phyloP scores from a whole-genome alignment of 2,113 vertebrate genomes.

The Pterophyllum scalare region DNA sequence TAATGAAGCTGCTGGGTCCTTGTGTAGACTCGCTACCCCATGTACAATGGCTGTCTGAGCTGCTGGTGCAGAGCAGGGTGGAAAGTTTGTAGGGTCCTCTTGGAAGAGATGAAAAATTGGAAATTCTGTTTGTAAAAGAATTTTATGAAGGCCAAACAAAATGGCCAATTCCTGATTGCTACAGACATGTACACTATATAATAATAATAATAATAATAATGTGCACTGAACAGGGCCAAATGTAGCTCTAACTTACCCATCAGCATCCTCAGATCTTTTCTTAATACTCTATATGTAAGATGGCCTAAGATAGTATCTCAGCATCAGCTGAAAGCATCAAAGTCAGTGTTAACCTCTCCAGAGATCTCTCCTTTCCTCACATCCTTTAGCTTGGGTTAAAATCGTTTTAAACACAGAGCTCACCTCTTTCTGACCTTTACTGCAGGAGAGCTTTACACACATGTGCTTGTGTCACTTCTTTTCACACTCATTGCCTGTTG shows the following conservation, averaged over 20 bases:
- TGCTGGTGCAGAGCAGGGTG: slow-evolving; percentile 29
- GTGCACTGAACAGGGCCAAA: not conserved
- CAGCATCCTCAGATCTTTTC: not conserved
- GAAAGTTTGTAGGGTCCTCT: not conserved
- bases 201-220: not conserved
- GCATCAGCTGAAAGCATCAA: slow-evolving; percentile 34
- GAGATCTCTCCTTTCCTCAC: not conserved
- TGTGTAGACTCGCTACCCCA: slow-evolving; percentile 40
- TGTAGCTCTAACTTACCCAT: not conserved
- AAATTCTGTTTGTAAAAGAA: not conserved
- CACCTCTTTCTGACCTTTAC: slow-evolving; percentile 39
- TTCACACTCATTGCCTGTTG: slow-evolving; percentile 27
- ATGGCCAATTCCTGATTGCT: not conserved
- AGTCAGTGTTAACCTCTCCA: not conserved
- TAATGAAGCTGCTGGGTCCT: slow-evolving; percentile 72
- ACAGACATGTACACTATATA: not conserved
- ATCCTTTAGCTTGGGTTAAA: slow-evolving; percentile 16
- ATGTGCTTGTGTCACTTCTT: slow-evolving; percentile 20
- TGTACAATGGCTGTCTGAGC: slow-evolving; percentile 44
- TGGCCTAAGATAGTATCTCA: slow-evolving; percentile 17
- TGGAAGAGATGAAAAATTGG: not conserved
- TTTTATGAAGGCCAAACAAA: not conserved
- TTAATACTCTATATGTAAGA: not conserved
- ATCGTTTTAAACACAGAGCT: slow-evolving; percentile 2
- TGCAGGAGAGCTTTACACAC: slow-evolving; percentile 8